phyloP scores from a whole-genome alignment of 2,113 vertebrate genomes.

The Mellivora capensis region DNA sequence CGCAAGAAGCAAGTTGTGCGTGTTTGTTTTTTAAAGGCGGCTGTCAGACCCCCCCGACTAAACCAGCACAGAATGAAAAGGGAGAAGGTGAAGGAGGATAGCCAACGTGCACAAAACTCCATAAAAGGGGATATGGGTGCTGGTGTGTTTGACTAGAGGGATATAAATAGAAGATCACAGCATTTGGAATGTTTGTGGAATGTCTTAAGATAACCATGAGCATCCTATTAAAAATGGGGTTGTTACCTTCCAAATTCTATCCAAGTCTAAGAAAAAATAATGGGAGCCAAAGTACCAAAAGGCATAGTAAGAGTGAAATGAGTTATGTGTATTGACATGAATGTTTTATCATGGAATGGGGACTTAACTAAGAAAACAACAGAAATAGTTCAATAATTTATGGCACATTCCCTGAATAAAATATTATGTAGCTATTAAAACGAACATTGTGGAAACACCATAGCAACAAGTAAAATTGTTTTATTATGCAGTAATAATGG shows the following conservation, averaged over 20 bases:
- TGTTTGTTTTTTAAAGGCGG: background rate
- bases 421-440: slow-evolving; percentile 39
- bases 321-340: background rate
- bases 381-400: background rate
- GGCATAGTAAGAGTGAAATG: background rate
- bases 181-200: background rate
- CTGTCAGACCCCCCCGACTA: background rate
- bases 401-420: background rate
- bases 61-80: background rate
- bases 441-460: background rate
- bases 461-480: background rate
- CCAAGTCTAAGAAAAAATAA: background rate
- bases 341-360: background rate
- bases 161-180: slow-evolving; percentile 49
- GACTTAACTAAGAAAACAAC: background rate
- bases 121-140: slow-evolving; percentile 35
- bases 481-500: background rate
- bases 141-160: background rate
- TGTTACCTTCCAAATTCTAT: slow-evolving; percentile 7
- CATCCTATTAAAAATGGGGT: background rate
- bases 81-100: background rate
- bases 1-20: background rate
- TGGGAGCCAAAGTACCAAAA: background rate
- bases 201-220: slow-evolving; percentile 41
- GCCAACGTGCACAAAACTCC: background rate